Percentiles rank a stretch among this genome's conserved stretches.
Conservation (phyloP, 2,888 invertebrate species). For the Acronicta alni region DNA sequence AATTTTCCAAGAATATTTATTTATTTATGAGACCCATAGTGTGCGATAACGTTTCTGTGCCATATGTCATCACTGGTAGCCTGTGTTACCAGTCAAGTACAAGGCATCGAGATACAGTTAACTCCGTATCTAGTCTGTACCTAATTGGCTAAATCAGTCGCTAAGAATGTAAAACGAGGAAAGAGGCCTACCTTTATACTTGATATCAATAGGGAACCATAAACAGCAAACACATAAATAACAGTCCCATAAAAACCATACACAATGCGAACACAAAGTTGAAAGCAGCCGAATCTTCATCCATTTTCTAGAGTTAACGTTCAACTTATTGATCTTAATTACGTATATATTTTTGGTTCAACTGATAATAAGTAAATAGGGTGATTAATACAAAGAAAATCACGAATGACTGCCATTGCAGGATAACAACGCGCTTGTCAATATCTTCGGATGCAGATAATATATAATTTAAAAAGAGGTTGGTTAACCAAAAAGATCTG, state of each 20-base stretch:
- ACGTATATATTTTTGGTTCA: not conserved
- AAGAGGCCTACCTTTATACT: not conserved
- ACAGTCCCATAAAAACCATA: not conserved
- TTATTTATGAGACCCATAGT: too few species aligned
- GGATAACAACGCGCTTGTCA: not conserved
- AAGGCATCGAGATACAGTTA: too few species aligned
- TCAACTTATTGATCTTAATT: not conserved
- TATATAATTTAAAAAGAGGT: too few species aligned
- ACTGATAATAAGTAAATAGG: not conserved
- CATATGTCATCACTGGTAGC: too few species aligned
- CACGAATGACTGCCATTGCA: not conserved
- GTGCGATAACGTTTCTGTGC: too few species aligned
- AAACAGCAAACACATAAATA: slow-evolving; percentile 17
- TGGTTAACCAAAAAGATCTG: too few species aligned
- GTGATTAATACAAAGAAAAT: not conserved
- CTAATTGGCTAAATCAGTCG: too few species aligned
- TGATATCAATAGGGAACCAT: slow-evolving; percentile 5
- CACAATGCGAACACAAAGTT: not conserved
- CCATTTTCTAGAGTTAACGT: slow-evolving; percentile 12
- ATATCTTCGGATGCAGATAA: too few species aligned
- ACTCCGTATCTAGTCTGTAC: too few species aligned
- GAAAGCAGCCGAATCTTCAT: slow-evolving; percentile 17
- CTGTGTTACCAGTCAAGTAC: too few species aligned
- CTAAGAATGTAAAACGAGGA: too few species aligned
- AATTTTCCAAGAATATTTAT: too few species aligned